Evolutionary conservation across 2,888 invertebrate species (phyloP).

Genomic region (Ichneumon xanthorius): DNA sequence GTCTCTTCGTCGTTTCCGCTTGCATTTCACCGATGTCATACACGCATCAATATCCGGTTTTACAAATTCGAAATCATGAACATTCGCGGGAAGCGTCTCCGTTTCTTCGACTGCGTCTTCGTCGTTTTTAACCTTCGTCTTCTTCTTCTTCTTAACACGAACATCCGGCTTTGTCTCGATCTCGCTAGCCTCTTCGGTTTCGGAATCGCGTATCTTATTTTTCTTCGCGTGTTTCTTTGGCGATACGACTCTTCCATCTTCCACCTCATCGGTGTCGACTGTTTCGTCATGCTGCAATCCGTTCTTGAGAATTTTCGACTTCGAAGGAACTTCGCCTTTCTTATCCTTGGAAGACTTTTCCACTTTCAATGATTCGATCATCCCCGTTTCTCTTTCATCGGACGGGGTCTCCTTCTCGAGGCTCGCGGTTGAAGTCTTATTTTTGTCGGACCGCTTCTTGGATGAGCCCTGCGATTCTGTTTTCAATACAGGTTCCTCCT

Average conservation of each 20-base stretch:
- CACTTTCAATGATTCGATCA: not conserved
- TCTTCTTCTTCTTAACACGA: conserved; percentile 64
- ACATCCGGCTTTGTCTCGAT: conserved; percentile 41
- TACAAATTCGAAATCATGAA: conserved; percentile 32
- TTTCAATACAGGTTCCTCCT: not conserved
- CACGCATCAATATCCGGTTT: conserved; percentile 50
- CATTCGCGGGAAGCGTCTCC: not conserved
- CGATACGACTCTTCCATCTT: not conserved
- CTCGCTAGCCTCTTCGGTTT: conserved; percentile 46
- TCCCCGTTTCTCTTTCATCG: not conserved
- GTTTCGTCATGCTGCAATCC: not conserved
- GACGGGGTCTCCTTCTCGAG: not conserved
- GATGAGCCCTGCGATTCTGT: not conserved
- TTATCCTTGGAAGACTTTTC: conserved; percentile 21
- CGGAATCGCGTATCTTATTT: conserved; percentile 54
- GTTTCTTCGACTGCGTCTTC: conserved; percentile 24
- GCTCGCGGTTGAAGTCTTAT: not conserved
- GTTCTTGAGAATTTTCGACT: not conserved
- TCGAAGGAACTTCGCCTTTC: not conserved
- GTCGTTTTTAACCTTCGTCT: conserved; percentile 23
- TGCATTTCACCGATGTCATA: conserved; percentile 30
- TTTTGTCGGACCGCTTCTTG: not conserved
- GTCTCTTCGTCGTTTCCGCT: conserved; percentile 51
- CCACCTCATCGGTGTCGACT: not conserved
- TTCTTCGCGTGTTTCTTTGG: conserved; percentile 56